Base-by-base conservation (phyloP, 1,140 invertebrate species). In the Nylanderia fulva region DNA sequence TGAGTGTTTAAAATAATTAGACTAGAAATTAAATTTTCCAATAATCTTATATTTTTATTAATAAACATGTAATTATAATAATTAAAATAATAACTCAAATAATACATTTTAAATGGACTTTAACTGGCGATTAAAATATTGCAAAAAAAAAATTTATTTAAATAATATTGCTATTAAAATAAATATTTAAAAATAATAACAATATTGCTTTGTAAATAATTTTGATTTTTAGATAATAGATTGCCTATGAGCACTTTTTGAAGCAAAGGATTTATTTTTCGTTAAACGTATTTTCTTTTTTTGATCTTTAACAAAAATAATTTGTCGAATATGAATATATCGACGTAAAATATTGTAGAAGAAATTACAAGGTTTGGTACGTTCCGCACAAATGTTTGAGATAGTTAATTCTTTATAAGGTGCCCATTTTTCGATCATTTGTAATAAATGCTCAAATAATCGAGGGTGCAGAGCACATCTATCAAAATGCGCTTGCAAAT, bases 161-260 rank as follows among this genome's bases (percentile, higher is more conserved):
- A n/a, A n/a, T n/a, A n/a, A n/a, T n/a, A n/a, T n/a, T n/a, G n/a
- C n/a, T n/a, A n/a, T n/a, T n/a, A n/a, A n/a, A 33, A 33, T 33
- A 33, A 33, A 33, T 33, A 33, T 33, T 33, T 33, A 3, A 33
- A 33, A 33, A 33, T 3, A 33, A 33, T 33, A 33, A 33, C 3
- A 33, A 33, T 1, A 33, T 33, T 33, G 29, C 29, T 33, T 33
- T 33, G 3, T 3, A 33, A 48, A 15, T 13, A 48, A 2, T 56
- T n/a, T n/a, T n/a, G n/a, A n/a, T n/a, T n/a, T n/a, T 56, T 56
- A 56, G n/a, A 56, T 56, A 56, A 56, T 56, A 21, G 52, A 58
- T 58, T 58, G 56, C 56, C 21, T 58, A 58, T 58, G 9, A 11
- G 56, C 56, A 58, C 9, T 58, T 58, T 58, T 58, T 27, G 56